Evolutionary conservation across 2,797 vertebrate species (phyloP).

Genomic region (Bovichtus variegatus): DNA sequence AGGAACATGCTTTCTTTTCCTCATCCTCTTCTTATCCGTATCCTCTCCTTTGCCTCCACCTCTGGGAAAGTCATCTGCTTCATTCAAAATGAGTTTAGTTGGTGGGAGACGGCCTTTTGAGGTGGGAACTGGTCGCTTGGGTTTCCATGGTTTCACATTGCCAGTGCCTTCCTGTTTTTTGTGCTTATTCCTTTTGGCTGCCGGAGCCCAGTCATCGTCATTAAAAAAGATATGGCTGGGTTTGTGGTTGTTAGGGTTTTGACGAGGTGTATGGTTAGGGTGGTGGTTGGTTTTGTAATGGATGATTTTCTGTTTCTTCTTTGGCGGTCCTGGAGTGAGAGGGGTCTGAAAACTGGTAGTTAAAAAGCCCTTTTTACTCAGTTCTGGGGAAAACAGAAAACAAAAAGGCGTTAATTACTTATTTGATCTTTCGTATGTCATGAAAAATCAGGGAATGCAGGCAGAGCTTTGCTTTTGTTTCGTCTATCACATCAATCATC

Average conservation of each 20-base stretch:
- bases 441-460: no score
- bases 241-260: slow-evolving; percentile 37
- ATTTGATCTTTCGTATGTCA: neutral
- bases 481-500: neutral
- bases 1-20: neutral
- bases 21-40: slow-evolving; percentile 18
- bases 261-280: slow-evolving; percentile 17
- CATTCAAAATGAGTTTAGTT: slow-evolving; percentile 34
- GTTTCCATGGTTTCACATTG: slow-evolving; percentile 70
- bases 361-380: slow-evolving; percentile 64
- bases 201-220: slow-evolving; percentile 8
- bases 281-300: slow-evolving; percentile 47
- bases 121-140: slow-evolving; percentile 73
- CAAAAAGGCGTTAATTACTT: neutral
- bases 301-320: slow-evolving; percentile 77
- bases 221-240: slow-evolving; percentile 61
- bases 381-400: slow-evolving; percentile 61
- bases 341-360: neutral
- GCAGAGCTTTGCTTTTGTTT: no score
- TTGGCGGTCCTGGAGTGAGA: slow-evolving; percentile 58
- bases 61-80: slow-evolving; percentile 77
- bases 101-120: slow-evolving; percentile 24
- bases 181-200: slow-evolving; percentile 42
- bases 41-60: slow-evolving; percentile 45
- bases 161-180: slow-evolving; percentile 26